Percentiles rank a stretch among this genome's conserved stretches.
phyloP scores from a whole-genome alignment of 2,113 vertebrate genomes.

The Phainopepla nitens region DNA sequence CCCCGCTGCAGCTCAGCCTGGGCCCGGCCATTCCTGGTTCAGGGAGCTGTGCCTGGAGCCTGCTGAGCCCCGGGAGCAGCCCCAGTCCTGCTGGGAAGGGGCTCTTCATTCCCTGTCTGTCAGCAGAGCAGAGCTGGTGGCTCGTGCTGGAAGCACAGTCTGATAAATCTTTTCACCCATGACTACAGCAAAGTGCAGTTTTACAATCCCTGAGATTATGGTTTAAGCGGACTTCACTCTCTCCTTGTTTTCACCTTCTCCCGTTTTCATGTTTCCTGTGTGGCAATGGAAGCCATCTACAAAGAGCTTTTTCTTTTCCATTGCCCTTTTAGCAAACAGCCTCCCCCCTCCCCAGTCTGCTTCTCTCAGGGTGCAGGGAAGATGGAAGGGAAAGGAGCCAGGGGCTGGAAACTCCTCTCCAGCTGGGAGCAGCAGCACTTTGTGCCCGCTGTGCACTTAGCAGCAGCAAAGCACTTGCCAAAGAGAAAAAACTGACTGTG shows the following conservation, averaged over 20 bases:
- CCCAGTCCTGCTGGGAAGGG: background rate
- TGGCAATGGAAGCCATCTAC: background rate
- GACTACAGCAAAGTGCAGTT: background rate
- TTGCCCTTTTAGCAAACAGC: background rate
- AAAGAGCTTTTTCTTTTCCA: background rate
- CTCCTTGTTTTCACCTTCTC: background rate
- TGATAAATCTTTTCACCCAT: background rate
- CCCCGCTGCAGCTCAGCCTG: background rate
- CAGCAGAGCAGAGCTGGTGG: background rate
- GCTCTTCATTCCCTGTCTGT: background rate
- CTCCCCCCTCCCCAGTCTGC: background rate
- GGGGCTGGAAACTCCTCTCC: background rate
- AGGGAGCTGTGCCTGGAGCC: background rate
- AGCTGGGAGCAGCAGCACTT: background rate
- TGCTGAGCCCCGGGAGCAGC: background rate
- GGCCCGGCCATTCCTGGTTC: background rate
- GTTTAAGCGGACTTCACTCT: background rate
- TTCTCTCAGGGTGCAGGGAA: background rate
- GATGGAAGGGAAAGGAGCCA: background rate
- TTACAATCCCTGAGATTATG: background rate
- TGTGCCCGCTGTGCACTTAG: background rate
- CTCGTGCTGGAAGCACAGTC: background rate
- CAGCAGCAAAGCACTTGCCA: background rate
- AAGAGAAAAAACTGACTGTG: background rate
- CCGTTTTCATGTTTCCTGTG: background rate